phyloP scores from a whole-genome alignment of 2,113 vertebrate genomes.

The Plecotus auritus region DNA sequence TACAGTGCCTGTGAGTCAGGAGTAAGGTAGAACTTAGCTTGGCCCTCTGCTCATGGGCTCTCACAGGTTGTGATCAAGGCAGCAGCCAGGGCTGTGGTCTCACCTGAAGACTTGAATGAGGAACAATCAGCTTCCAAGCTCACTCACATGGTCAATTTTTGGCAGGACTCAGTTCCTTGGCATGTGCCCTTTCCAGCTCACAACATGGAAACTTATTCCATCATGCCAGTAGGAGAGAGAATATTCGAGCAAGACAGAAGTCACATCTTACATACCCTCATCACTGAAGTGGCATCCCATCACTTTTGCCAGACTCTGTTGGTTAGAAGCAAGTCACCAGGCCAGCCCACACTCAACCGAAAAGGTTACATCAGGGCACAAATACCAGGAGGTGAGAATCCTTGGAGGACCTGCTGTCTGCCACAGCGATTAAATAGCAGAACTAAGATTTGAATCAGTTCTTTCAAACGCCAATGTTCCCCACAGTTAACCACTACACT shows the following conservation, averaged over 20 bases:
- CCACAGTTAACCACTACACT: not conserved
- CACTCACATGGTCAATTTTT: not conserved
- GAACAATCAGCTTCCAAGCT: not conserved
- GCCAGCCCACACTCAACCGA: not conserved
- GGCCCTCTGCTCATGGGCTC: not conserved
- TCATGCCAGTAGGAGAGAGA: not conserved
- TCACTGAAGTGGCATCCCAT: not conserved
- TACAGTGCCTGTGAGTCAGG: too few relatives aligned
- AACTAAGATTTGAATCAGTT: not conserved
- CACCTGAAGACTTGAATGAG: not conserved
- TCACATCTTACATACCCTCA: not conserved
- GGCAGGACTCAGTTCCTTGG: not conserved
- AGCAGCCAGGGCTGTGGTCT: not conserved
- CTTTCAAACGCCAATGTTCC: not conserved
- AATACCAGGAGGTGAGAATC: not conserved
- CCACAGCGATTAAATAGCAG: not conserved
- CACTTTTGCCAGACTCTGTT: not conserved
- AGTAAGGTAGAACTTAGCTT: not conserved
- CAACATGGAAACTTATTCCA: not conserved
- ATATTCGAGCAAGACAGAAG: not conserved
- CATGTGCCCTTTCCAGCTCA: not conserved
- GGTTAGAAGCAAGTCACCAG: not conserved
- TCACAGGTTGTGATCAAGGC: not conserved
- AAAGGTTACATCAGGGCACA: not conserved
- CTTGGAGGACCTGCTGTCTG: not conserved